phyloP scores from a whole-genome alignment of 1,140 invertebrate genomes.

The Dendrolimus kikuchii region DNA sequence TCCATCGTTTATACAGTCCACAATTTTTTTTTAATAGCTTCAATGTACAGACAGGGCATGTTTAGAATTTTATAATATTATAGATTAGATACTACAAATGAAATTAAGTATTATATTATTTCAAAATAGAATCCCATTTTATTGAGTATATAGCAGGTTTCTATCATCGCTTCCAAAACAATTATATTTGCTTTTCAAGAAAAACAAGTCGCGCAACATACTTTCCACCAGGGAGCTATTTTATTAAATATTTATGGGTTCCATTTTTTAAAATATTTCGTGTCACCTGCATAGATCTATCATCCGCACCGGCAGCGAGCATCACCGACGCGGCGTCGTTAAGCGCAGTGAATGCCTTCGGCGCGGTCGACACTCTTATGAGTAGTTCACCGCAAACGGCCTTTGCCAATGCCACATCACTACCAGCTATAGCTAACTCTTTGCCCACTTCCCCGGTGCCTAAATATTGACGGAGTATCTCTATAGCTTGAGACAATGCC shows the following conservation, averaged over 20 bases:
- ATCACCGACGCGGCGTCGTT: conserved; percentile 41
- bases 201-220: neutral
- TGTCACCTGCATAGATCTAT: conserved; percentile 46
- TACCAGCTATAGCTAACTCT: conserved; percentile 4
- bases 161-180: too few species aligned
- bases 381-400: conserved; percentile 44
- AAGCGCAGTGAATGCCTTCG: conserved; percentile 34
- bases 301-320: conserved; percentile 41
- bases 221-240: neutral
- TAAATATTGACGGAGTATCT: conserved; percentile 47
- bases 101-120: too few species aligned
- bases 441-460: conserved; percentile 15
- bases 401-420: conserved; percentile 32
- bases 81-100: too few species aligned
- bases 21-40: too few species aligned
- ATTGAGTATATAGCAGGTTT: too few species aligned
- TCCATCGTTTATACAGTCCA: too few species aligned
- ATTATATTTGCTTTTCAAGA: too few species aligned
- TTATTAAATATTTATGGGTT: neutral
- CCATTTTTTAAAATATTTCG: neutral
- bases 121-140: too few species aligned
- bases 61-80: too few species aligned
- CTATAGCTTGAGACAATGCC: conserved; percentile 43
- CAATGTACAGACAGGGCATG: too few species aligned
- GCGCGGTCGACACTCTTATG: conserved; percentile 41